Evolutionary conservation across 2,888 invertebrate genomes (phyloP), one percentile per base, ranked within the genome.

Genomic region (Steromphala cineraria): DNA sequence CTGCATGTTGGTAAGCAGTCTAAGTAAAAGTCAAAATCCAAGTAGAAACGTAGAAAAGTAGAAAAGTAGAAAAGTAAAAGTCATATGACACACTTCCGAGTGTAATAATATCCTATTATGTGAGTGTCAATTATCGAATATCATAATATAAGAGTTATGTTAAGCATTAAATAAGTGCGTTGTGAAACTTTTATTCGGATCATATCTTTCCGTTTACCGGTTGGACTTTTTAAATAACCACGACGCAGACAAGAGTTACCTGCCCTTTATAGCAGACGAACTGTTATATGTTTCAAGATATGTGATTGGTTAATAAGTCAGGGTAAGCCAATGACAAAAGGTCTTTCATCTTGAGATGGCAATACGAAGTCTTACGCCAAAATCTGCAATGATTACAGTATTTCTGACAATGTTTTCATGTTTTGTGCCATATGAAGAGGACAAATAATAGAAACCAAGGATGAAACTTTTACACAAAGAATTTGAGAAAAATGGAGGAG

Each of bases 391-490:
- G 13, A 13, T 62, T 21, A 28, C 62, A 62, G 28, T 62, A 67
- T 19, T 67, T 24, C 17, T n/a, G 8, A 36, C n/a, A 28, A n/a
- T 36, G 24, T 24, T 75, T 53, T 24, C 21, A 52, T 52, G 46
- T 21, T 67, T 67, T 10, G 10, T 53, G 17, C 13, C 75, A 21
- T 53, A 24, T 75, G 53, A 52, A 53, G 10, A 24, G 19, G 10
- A 7, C 8, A 36, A 28, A 76, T 75, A 62, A 1, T 19, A 78
- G 31, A 21, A 21, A 2, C 56, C 10, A 5, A 86, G 82, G 76
- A 92, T 92, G 92, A 92, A 91, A 88, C 82, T 91, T 15, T 83
- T 89, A 40, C 84, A 85, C 78, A 86, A 87, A 87, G 87, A 90
- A 85, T 89, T 92, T 67, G 92, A 92, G 76, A 91, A 91, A 87